phyloP scores from a whole-genome alignment of 2,888 invertebrate genomes.

The Bembecia ichneumoniformis region DNA sequence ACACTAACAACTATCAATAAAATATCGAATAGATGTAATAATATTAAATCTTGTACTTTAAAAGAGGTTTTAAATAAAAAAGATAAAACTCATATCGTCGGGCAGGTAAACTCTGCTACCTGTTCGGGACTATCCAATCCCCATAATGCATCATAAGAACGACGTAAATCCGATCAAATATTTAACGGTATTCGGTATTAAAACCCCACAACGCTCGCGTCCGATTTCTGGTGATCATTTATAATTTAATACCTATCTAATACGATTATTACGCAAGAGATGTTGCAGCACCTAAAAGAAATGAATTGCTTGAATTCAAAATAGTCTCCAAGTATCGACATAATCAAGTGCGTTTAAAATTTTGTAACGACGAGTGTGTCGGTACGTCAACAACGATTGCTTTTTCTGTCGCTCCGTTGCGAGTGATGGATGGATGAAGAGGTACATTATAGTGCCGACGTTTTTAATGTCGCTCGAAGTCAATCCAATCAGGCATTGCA shows the following conservation, averaged over 20 bases:
- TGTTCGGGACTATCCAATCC: slow-evolving; percentile 13
- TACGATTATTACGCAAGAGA: slow-evolving; percentile 40
- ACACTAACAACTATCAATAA: too few relatives aligned
- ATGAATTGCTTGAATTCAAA: too few relatives aligned
- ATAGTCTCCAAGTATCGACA: too few relatives aligned
- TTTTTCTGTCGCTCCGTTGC: background rate
- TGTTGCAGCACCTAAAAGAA: slow-evolving; percentile 5
- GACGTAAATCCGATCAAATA: slow-evolving; percentile 66
- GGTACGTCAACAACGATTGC: background rate
- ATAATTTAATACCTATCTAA: slow-evolving; percentile 30
- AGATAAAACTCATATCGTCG: too few relatives aligned
- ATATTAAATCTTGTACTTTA: too few relatives aligned
- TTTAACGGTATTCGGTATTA: slow-evolving; percentile 56
- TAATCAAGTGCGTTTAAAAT: background rate
- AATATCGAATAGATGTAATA: too few relatives aligned
- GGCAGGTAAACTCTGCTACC: slow-evolving; percentile 1
- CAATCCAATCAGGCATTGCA: slow-evolving; percentile 29
- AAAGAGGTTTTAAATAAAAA: too few relatives aligned
- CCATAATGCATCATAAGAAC: slow-evolving; percentile 41
- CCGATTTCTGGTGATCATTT: slow-evolving; percentile 43
- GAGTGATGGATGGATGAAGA: background rate
- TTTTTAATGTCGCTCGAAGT: slow-evolving; percentile 4
- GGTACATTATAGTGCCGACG: background rate
- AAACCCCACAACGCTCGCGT: slow-evolving; percentile 26
- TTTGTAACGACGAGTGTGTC: background rate